A percentile compares a stretch with the other conserved stretches of the same genome.
phyloP scores from a whole-genome alignment of 2,888 invertebrate species.

The Machimus atricapillus region DNA sequence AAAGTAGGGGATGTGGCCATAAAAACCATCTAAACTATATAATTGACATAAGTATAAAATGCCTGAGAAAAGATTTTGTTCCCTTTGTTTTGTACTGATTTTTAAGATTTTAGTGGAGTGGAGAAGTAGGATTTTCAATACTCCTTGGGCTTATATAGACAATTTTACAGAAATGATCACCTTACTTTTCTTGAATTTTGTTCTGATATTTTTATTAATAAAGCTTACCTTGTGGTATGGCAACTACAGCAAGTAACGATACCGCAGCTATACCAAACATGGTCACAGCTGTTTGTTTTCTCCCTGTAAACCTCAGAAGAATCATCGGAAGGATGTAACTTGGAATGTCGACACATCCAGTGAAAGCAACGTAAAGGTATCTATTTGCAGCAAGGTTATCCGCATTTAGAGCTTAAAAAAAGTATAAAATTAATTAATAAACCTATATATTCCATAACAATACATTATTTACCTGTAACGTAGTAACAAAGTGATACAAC shows the following conservation, averaged over 20 bases:
- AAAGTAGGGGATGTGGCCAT: too few relatives aligned
- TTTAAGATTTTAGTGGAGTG: too few relatives aligned
- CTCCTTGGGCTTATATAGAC: too few relatives aligned
- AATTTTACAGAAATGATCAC: too few relatives aligned
- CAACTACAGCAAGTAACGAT: slow-evolving; percentile 63
- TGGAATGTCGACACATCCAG: slow-evolving; percentile 66
- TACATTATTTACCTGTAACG: slow-evolving; percentile 56
- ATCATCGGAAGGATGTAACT: slow-evolving; percentile 65
- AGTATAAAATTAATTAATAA: not conserved
- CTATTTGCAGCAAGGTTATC: slow-evolving; percentile 65
- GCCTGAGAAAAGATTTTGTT: too few relatives aligned
- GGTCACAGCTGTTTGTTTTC: slow-evolving; percentile 62
- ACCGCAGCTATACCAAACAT: slow-evolving; percentile 63
- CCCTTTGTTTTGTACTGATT: too few relatives aligned
- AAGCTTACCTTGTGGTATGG: slow-evolving; percentile 59
- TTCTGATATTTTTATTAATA: not conserved
- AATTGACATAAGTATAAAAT: too few relatives aligned
- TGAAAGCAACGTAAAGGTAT: slow-evolving; percentile 63
- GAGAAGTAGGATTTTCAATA: too few relatives aligned
- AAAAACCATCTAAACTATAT: too few relatives aligned
- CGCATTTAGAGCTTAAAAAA: slow-evolving; percentile 64
- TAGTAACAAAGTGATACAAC: slow-evolving; percentile 60
- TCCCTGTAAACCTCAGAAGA: slow-evolving; percentile 63
- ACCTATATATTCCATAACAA: not conserved
- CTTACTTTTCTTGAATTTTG: not conserved